Evolutionary conservation across 2,888 invertebrate genomes (phyloP).

Genomic region (Chrysopilus asiliformis): DNA sequence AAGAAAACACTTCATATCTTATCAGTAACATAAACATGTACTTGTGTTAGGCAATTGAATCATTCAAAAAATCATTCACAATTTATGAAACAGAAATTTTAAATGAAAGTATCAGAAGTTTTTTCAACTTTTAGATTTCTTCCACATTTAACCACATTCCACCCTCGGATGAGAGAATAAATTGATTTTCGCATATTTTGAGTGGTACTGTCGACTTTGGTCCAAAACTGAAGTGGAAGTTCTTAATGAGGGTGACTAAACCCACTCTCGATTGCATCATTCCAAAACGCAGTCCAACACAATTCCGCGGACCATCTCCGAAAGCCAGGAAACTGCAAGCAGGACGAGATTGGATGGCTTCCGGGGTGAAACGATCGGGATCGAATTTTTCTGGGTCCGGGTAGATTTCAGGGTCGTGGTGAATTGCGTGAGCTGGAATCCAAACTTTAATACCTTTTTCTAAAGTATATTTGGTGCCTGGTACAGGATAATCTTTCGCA

Average conservation of each 20-base stretch:
- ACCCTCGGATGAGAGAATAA: conserved; percentile 9
- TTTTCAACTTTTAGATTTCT: too few species aligned
- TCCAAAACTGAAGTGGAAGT: conserved; percentile 15
- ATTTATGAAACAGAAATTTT: too few species aligned
- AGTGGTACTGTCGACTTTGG: conserved; percentile 3
- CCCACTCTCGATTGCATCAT: conserved; percentile 26
- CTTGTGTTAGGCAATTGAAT: too few species aligned
- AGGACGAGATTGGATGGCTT: conserved; percentile 22
- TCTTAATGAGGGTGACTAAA: conserved; percentile 20
- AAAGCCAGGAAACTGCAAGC: conserved; percentile 31
- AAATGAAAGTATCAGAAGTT: too few species aligned
- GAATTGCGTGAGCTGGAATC: conserved; percentile 32
- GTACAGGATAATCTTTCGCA: conserved; percentile 25
- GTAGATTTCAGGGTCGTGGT: conserved; percentile 35
- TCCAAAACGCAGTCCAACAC: conserved; percentile 27
- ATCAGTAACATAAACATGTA: too few species aligned
- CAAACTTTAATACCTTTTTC: conserved; percentile 26
- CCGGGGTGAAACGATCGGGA: conserved; percentile 35
- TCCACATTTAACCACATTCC: conserved; percentile 17
- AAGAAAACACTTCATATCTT: too few species aligned
- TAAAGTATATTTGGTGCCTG: conserved; percentile 22
- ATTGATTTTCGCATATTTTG: conserved; percentile 11
- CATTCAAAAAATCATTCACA: too few species aligned
- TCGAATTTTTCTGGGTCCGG: conserved; percentile 34
- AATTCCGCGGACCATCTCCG: conserved; percentile 28